Percentiles rank a stretch among this genome's conserved stretches.
These are phyloP conservation scores for Toxonevra muliebris DNA, from an alignment of 2,888 invertebrate species.

Conservation along the genomic window DNA sequence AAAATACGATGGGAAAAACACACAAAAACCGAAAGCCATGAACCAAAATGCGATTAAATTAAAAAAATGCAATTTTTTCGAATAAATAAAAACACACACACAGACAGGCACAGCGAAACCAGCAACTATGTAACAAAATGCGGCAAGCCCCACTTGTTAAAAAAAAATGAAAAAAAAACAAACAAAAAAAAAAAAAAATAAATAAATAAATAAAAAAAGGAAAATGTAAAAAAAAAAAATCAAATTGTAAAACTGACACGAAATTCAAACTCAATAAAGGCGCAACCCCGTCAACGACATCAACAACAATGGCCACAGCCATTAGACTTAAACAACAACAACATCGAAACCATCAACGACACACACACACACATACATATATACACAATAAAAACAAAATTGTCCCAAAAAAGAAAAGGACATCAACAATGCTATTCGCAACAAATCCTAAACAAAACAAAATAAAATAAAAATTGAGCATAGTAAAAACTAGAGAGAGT, in stretches of 20 bases:
- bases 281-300: slow-evolving; percentile 11
- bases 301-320: slow-evolving; percentile 9
- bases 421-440: background rate
- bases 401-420: background rate
- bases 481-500: slow-evolving; percentile 15
- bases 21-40: too few relatives aligned
- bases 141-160: too few relatives aligned
- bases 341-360: background rate
- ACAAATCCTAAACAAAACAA: slow-evolving; percentile 1
- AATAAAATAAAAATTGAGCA: slow-evolving; percentile 2
- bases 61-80: too few relatives aligned
- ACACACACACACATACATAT: slow-evolving; percentile 9
- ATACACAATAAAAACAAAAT: background rate
- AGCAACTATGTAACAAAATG: too few relatives aligned
- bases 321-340: slow-evolving; percentile 6
- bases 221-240: slow-evolving; percentile 8
- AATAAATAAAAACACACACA: too few relatives aligned
- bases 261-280: slow-evolving; percentile 21
- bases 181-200: background rate
- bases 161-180: slow-evolving; percentile 7
- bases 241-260: slow-evolving; percentile 18
- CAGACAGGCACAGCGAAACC: too few relatives aligned
- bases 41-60: too few relatives aligned
- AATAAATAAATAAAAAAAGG: background rate
- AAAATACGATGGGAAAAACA: too few relatives aligned